Evolutionary conservation across 2,797 vertebrate genomes (phyloP).

Genomic region (Selene dorsalis): DNA sequence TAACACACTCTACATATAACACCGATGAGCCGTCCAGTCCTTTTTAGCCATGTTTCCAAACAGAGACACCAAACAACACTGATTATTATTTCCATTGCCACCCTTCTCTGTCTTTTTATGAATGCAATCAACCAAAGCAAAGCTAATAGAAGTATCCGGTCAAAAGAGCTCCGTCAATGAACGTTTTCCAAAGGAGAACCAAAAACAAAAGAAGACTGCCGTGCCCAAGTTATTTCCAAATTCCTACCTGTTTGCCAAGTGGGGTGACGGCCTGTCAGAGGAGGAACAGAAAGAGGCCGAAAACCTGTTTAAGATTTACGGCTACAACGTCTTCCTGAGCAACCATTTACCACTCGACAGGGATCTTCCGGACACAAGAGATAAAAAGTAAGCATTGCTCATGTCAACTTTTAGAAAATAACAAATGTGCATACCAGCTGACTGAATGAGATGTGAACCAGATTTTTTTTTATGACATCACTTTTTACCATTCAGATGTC

Average conservation of each 20-base stretch:
- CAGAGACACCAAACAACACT: background rate
- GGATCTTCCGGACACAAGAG: conserved; percentile 83
- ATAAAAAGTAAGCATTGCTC: conserved; percentile 38
- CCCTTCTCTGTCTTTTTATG: background rate
- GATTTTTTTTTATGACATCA: background rate
- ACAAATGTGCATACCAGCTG: background rate
- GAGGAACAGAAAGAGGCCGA: conserved; percentile 85
- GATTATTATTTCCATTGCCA: background rate
- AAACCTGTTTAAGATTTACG: conserved; percentile 90
- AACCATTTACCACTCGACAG: conserved; percentile 88
- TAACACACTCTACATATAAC: too few relatives aligned
- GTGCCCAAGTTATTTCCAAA: conserved; percentile 55
- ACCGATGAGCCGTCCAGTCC: background rate
- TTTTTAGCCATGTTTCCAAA: too few relatives aligned
- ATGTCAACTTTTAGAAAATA: background rate
- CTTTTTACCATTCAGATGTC: conserved; percentile 71
- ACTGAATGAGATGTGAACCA: background rate
- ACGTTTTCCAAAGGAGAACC: background rate
- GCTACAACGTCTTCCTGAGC: conserved; percentile 92
- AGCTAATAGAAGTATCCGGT: conserved; percentile 26
- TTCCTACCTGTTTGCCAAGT: conserved; percentile 84
- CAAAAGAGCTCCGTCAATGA: conserved; percentile 3
- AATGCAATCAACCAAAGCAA: conserved; percentile 46
- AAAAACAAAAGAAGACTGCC: background rate
- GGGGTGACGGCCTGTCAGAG: conserved; percentile 89